Evolutionary conservation across 2,113 vertebrate genomes (phyloP), one percentile per base, ranked within the genome.

Genomic region (Scopus umbretta): DNA sequence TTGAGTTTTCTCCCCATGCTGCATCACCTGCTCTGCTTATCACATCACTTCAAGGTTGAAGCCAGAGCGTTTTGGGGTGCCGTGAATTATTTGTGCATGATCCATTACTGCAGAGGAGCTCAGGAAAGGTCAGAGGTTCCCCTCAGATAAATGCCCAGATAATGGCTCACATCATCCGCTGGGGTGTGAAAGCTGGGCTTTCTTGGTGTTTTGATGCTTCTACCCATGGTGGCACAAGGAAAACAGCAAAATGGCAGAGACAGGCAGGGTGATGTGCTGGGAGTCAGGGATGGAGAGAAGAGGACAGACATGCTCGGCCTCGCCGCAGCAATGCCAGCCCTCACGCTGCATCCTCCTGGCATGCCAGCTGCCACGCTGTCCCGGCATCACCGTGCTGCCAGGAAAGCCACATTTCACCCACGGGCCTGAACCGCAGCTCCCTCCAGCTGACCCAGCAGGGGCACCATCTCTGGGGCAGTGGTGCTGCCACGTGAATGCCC

Each of bases 131-230:
- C 38, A 62, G 84, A 79, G 34, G 29, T 42, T 85, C 25, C 26
- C 40, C 49, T 72, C 47, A 47, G 47, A 56, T 22, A 71, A 62
- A 72, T 2, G 14, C 16, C 34, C 59, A 80, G 67, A 32, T 68
- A 58, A 53, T 0, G 5, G 56, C 32, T 80, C 0, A 0, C 36
- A 9, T 18, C 1, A 0, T 26, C 36, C 4, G 3, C 67, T 4
- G 16, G 22, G 32, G 32, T 29, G n/a, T 36, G 84, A 78, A 61
- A 52, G 19, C 26, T 36, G 42, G 21, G 50, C 55, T 66, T 50
- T n/a, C 55, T 43, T 22, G 27, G 40, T 30, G 66, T 27, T 72
- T 7, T 26, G 62, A 53, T 2, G 5, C 62, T 85, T 52, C 62
- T 29, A 8, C n/a, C 16, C 61, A 45, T 6, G 13, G 34, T 30